These are phyloP conservation scores for Cnemophilus loriae DNA, from an alignment of 2,113 vertebrate species.

Conservation along the genomic window DNA sequence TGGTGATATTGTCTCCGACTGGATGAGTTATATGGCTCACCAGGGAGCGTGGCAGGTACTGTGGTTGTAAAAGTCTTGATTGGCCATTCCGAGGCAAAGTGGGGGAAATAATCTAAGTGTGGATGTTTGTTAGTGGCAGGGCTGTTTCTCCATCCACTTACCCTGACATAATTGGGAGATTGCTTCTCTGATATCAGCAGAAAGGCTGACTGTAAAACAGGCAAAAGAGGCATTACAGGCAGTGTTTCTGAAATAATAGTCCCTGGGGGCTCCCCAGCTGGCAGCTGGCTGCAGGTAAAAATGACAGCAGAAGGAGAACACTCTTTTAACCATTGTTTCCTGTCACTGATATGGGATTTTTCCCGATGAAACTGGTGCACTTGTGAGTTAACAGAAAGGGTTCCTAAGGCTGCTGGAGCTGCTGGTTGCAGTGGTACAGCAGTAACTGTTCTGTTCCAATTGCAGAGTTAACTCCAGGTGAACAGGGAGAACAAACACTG, in stretches of 20 bases:
- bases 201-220: conserved; percentile 5
- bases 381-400: background rate
- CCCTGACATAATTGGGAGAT: conserved; percentile 1
- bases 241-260: background rate
- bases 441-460: background rate
- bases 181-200: conserved; percentile 13
- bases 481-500: background rate
- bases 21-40: background rate
- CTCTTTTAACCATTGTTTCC: background rate
- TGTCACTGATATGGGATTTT: background rate
- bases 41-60: background rate
- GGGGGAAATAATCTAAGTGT: background rate
- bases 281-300: background rate
- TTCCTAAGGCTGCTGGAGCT: background rate
- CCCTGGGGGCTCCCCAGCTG: background rate
- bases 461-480: background rate
- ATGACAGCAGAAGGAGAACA: background rate
- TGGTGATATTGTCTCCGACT: background rate
- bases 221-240: background rate
- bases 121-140: conserved; percentile 7
- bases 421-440: background rate
- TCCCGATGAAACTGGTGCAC: background rate
- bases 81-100: conserved; percentile 28
- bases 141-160: background rate
- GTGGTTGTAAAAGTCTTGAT: conserved; percentile 26